Evolutionary conservation across 2,888 invertebrate genomes (phyloP).

Genomic region (Nyleta sp.): DNA sequence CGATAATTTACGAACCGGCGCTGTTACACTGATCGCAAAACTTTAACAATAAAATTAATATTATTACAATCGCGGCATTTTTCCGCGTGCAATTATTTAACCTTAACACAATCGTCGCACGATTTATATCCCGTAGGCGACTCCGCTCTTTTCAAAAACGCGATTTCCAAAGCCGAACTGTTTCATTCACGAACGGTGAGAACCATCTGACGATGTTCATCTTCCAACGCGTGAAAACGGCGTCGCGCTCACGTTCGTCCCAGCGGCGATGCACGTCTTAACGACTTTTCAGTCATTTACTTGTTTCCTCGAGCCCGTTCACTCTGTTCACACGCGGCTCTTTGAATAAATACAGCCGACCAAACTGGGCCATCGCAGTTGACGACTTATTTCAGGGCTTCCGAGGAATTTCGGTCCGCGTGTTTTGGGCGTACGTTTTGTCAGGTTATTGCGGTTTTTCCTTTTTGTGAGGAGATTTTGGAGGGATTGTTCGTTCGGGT

Average conservation of each 20-base stretch:
- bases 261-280: slow-evolving; percentile 13
- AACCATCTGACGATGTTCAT: slow-evolving; percentile 68
- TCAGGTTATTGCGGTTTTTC: too few relatives aligned
- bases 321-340: slow-evolving; percentile 36
- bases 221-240: slow-evolving; percentile 36
- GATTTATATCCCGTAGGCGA: slow-evolving; percentile 77
- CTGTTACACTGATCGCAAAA: slow-evolving; percentile 34
- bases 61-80: slow-evolving; percentile 55
- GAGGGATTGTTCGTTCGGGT: too few relatives aligned
- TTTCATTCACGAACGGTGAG: slow-evolving; percentile 75
- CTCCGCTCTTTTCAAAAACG: slow-evolving; percentile 65
- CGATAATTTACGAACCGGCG: slow-evolving; percentile 1
- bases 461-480: too few relatives aligned
- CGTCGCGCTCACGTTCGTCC: slow-evolving; percentile 31
- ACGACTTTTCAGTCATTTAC: slow-evolving; percentile 41
- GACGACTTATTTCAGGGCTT: slow-evolving; percentile 39
- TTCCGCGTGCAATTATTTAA: slow-evolving; percentile 57
- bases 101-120: slow-evolving; percentile 49
- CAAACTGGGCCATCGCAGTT: slow-evolving; percentile 29
- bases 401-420: slow-evolving; percentile 28
- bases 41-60: slow-evolving; percentile 61
- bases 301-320: slow-evolving; percentile 28
- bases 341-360: slow-evolving; percentile 15
- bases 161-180: slow-evolving; percentile 64
- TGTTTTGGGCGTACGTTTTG: slow-evolving; percentile 1